Evolutionary conservation across 2,113 vertebrate species (phyloP).

Genomic region (Oreotragus oreotragus): DNA sequence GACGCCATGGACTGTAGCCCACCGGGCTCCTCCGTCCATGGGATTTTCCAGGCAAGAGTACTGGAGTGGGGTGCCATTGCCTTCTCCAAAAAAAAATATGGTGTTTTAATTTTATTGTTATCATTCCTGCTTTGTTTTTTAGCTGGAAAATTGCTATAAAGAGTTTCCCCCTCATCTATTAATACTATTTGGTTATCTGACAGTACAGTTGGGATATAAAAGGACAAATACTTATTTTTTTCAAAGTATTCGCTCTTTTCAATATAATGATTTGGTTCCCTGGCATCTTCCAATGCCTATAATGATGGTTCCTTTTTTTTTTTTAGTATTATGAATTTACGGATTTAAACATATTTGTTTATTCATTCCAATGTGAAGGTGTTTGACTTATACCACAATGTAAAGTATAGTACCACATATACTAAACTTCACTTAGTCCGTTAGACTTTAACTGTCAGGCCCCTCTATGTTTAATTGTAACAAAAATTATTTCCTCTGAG

Average conservation of each 20-base stretch:
- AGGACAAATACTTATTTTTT: neutral
- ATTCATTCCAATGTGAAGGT: neutral
- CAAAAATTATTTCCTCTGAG: slow-evolving; percentile 13
- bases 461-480: neutral
- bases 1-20: too few relatives aligned
- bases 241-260: neutral
- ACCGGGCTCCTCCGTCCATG: too few relatives aligned
- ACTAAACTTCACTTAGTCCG: neutral
- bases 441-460: neutral
- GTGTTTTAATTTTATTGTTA: neutral
- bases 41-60: too few relatives aligned
- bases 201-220: neutral
- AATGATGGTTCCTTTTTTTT: neutral
- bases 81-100: neutral
- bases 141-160: slow-evolving; percentile 18
- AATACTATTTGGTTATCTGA: neutral
- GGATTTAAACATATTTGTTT: slow-evolving; percentile 5
- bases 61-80: too few relatives aligned
- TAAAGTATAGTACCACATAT: neutral
- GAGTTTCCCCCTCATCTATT: neutral
- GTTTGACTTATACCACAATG: neutral
- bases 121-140: slow-evolving; percentile 17
- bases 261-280: neutral
- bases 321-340: neutral
- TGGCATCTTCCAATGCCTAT: neutral